Percentiles rank a stretch among this genome's conserved stretches.
Conservation (phyloP, 2,113 vertebrate species). For the Anguilla rostrata region DNA sequence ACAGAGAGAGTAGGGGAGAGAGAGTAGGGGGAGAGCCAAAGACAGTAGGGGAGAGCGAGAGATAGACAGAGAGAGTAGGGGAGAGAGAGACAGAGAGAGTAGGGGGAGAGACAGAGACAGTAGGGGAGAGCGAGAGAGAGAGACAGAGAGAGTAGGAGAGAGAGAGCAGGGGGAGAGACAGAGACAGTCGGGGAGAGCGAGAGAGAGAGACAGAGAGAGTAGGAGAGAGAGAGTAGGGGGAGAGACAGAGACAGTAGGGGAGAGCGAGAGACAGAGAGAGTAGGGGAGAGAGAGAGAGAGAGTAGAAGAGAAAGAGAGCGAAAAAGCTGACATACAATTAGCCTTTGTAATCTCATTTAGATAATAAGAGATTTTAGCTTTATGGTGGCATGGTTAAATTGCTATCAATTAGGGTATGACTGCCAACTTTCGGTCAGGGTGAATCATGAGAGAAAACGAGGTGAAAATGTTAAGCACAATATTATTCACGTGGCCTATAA, state of each 20-base stretch:
- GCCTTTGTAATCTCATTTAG: conserved; percentile 29
- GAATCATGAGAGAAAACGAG: neutral
- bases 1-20: neutral
- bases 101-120: too few relatives aligned
- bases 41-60: too few relatives aligned
- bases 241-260: neutral
- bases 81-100: neutral
- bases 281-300: too few relatives aligned
- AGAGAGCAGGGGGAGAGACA: too few relatives aligned
- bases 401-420: neutral
- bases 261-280: too few relatives aligned
- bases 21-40: too few relatives aligned
- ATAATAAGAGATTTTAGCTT: conserved; percentile 7
- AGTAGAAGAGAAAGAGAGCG: neutral
- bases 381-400: neutral
- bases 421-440: neutral
- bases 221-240: neutral
- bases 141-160: too few relatives aligned
- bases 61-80: neutral
- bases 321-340: conserved; percentile 22
- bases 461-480: conserved; percentile 4
- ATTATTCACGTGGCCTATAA: neutral
- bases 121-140: too few relatives aligned
- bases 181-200: too few relatives aligned
- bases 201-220: too few relatives aligned